Evolutionary conservation across 1,140 invertebrate species (phyloP).

Genomic region (Drosophila trapezifrons): DNA sequence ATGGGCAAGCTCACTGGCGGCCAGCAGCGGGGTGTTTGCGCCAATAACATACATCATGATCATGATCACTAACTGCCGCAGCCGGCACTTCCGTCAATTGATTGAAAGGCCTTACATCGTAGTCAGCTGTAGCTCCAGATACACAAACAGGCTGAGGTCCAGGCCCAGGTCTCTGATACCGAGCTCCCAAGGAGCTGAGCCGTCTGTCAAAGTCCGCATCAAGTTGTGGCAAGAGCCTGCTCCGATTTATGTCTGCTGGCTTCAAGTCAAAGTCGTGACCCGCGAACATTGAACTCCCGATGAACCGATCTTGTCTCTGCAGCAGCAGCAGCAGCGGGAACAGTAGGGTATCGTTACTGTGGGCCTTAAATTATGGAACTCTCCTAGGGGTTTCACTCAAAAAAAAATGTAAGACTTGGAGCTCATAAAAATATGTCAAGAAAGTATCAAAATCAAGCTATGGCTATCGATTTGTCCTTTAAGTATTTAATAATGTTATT

Average conservation of each 20-base stretch:
- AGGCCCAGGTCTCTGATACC: background rate
- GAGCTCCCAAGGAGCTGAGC: slow-evolving; percentile 19
- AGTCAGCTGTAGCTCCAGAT: background rate
- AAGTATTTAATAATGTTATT: too few relatives aligned
- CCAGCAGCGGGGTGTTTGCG: slow-evolving; percentile 3
- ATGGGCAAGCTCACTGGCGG: slow-evolving; percentile 54
- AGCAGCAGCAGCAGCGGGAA: background rate
- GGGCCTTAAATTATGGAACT: background rate
- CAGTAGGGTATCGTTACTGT: slow-evolving; percentile 16
- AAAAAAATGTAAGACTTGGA: background rate
- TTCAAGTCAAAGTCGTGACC: slow-evolving; percentile 72
- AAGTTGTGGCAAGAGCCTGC: slow-evolving; percentile 30
- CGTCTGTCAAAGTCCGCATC: slow-evolving; percentile 43
- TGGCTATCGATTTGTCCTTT: too few relatives aligned
- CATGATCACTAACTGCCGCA: slow-evolving; percentile 27
- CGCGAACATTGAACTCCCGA: slow-evolving; percentile 71
- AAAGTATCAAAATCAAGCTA: too few relatives aligned
- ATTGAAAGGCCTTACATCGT: slow-evolving; percentile 27
- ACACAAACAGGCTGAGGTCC: slow-evolving; percentile 4
- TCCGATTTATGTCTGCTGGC: slow-evolving; percentile 57
- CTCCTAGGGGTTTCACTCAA: slow-evolving; percentile 5
- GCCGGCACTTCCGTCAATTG: slow-evolving; percentile 62
- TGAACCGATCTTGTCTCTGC: slow-evolving; percentile 48
- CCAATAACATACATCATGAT: slow-evolving; percentile 68
- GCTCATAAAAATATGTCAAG: too few relatives aligned